A percentile compares a stretch with the other conserved stretches of the same genome.
Evolutionary conservation across 1,140 invertebrate species (phyloP).

Genomic region (Metopolophium dirhodum): DNA sequence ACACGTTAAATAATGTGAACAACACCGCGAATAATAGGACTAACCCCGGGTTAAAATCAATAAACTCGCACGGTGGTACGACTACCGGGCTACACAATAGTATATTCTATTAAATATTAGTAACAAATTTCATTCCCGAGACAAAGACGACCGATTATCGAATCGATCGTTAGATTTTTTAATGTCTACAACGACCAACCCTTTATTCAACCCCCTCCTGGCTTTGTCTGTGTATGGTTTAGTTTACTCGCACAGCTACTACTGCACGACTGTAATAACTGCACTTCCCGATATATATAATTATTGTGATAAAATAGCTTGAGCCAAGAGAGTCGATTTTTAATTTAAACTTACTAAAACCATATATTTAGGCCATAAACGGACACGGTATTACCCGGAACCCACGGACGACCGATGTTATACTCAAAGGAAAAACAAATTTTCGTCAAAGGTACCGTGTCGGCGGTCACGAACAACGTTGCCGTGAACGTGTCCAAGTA

Average conservation of each 20-base stretch:
- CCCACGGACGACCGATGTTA: background rate
- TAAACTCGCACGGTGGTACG: background rate
- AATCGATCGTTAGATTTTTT: background rate
- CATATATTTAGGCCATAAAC: background rate
- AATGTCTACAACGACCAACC: background rate
- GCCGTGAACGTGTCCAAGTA: background rate
- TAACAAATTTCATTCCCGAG: background rate
- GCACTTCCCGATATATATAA: background rate
- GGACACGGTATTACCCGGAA: background rate
- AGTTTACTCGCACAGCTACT: no score
- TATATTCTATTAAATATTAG: no score
- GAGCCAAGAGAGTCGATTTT: background rate
- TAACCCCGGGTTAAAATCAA: no score
- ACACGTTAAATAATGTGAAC: no score
- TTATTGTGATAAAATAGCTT: background rate
- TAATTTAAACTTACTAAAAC: background rate
- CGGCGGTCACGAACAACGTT: slow-evolving; percentile 32
- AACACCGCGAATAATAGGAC: no score
- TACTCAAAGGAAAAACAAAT: background rate
- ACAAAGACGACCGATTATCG: background rate
- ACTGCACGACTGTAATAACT: background rate
- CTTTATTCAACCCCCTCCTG: no score
- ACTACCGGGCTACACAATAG: background rate
- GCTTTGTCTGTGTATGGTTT: no score
- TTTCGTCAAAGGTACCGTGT: background rate